Percentiles rank a stretch among this genome's conserved stretches.
Conservation (phyloP, 2,888 invertebrate species). For the Synanthedon myopaeformis region DNA sequence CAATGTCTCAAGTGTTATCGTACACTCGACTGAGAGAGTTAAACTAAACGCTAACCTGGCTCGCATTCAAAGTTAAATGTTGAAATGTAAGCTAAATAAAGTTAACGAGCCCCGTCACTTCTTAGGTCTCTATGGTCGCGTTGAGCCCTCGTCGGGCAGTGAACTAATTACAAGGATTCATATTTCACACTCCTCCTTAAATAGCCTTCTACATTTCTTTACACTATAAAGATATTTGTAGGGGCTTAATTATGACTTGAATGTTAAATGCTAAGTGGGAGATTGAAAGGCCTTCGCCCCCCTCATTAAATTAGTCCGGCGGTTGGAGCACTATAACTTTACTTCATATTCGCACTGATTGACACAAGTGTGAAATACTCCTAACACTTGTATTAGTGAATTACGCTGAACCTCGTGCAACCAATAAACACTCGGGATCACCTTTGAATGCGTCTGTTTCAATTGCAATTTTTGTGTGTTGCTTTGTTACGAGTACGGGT, state of each 20-base stretch:
- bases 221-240: not conserved
- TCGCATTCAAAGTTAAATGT: not conserved
- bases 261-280: constrained; percentile 31
- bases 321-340: constrained; percentile 57
- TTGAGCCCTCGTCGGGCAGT: not conserved
- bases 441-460: no score
- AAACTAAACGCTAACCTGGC: no score
- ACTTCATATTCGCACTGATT: constrained; percentile 52
- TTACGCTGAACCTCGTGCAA: constrained; percentile 12
- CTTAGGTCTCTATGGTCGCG: not conserved
- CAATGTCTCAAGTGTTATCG: no score
- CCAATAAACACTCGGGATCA: no score
- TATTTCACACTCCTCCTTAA: not conserved
- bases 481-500: no score
- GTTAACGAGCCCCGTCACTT: not conserved
- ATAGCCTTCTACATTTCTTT: not conserved
- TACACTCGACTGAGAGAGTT: no score
- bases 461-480: no score
- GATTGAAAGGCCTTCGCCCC: constrained; percentile 14
- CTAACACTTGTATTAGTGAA: constrained; percentile 10
- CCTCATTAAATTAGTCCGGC: constrained; percentile 66
- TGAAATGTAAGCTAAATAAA: not conserved
- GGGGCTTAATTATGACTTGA: constrained; percentile 30
- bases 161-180: not conserved
- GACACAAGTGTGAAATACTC: constrained; percentile 60